Conservation (phyloP, 2,797 vertebrate genomes). For the Microhierax caerulescens region DNA sequence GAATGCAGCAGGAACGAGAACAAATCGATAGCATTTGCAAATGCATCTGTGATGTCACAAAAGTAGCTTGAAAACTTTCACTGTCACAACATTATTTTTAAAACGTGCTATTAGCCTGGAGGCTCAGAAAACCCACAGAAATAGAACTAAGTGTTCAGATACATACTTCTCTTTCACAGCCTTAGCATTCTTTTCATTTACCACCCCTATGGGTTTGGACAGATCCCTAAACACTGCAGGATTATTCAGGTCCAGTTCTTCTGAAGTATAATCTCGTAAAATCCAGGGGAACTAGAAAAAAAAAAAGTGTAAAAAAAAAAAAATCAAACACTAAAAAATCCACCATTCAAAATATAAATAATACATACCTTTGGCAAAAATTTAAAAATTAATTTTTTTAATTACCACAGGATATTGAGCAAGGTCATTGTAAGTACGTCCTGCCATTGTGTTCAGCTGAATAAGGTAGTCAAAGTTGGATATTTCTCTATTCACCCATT, state of each 20-base stretch:
- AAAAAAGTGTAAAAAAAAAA: neutral
- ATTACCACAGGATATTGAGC: constrained; percentile 96
- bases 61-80: neutral
- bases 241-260: constrained; percentile 91
- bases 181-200: constrained; percentile 93
- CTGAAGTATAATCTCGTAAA: constrained; percentile 91
- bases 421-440: constrained; percentile 94
- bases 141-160: neutral
- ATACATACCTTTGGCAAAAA: neutral
- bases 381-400: neutral
- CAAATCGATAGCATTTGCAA: neutral
- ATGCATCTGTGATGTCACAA: neutral
- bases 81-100: neutral
- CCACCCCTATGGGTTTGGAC: constrained; percentile 92
- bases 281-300: constrained; percentile 91
- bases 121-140: neutral
- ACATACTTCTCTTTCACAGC: constrained; percentile 89
- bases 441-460: constrained; percentile 97
- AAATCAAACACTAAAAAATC: neutral
- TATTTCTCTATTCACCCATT: constrained; percentile 97
- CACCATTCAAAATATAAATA: neutral
- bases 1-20: neutral
- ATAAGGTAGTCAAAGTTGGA: constrained; percentile 98
- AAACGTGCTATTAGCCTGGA: neutral
- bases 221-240: constrained; percentile 90